Evolutionary conservation across 2,113 vertebrate genomes (phyloP).

Genomic region (Acinonyx jubatus): DNA sequence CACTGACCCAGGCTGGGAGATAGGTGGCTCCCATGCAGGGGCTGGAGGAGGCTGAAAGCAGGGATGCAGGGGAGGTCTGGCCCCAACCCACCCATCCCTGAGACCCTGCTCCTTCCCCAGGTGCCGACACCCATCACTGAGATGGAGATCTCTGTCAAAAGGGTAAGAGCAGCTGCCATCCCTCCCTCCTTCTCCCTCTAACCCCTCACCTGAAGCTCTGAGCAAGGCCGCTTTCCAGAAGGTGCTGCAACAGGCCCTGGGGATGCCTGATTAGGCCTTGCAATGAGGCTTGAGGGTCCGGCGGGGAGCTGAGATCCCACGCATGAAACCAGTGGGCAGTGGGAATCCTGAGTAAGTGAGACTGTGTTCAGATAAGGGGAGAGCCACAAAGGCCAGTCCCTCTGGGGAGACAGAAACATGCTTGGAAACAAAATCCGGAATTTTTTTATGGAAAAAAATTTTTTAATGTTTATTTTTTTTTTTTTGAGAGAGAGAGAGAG

Average conservation of each 20-base stretch:
- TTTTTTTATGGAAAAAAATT: neutral
- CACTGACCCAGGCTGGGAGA: neutral
- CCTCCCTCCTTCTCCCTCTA: neutral
- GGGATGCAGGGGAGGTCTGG: neutral
- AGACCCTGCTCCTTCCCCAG: constrained; percentile 80
- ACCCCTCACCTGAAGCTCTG: neutral
- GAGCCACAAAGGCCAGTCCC: neutral
- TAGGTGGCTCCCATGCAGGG: neutral
- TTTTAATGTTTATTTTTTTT: too few species aligned
- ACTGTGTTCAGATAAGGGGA: neutral
- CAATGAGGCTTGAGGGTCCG: neutral
- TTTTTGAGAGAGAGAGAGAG: too few species aligned
- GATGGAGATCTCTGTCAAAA: constrained; percentile 96
- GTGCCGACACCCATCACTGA: constrained; percentile 91
- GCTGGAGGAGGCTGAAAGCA: neutral
- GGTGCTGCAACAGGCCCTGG: neutral
- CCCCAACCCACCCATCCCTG: neutral
- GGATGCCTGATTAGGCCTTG: neutral
- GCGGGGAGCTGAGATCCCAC: neutral
- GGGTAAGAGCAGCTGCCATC: constrained; percentile 84
- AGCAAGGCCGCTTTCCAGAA: neutral
- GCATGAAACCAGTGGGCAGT: neutral
- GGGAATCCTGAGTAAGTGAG: neutral
- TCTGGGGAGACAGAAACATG: neutral
- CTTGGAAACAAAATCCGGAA: constrained; percentile 24